Conservation (phyloP, 2,888 invertebrate genomes). For the Stenchaetothrips biformis region DNA sequence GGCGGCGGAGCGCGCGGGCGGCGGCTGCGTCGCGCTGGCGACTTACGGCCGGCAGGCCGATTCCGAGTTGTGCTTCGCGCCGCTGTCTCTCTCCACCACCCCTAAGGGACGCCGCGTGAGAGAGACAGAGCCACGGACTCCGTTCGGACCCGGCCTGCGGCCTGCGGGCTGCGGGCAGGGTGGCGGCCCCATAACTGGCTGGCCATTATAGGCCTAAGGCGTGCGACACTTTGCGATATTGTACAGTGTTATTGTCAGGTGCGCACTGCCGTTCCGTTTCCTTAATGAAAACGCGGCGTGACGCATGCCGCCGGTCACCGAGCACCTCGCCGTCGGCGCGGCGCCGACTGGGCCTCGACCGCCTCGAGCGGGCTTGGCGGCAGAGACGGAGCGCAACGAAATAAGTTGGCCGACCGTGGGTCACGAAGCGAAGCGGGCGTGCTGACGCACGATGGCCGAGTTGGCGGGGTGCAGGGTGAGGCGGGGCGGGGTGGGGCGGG, state of each 20-base stretch:
- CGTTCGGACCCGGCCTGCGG: not conserved
- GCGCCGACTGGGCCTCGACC: not conserved
- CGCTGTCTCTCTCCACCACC: too few species aligned
- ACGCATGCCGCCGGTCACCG: not conserved
- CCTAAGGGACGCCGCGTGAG: not conserved
- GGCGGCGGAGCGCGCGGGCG: too few species aligned
- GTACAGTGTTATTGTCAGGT: not conserved
- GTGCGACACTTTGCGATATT: not conserved
- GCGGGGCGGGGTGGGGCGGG: too few species aligned
- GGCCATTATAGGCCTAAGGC: conserved; percentile 12
- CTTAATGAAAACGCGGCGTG: not conserved
- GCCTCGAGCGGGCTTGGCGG: not conserved
- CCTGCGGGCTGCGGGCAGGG: not conserved
- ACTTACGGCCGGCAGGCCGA: too few species aligned
- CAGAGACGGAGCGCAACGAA: too few species aligned
- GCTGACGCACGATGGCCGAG: too few species aligned
- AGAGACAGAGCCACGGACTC: not conserved
- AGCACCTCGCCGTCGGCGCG: not conserved
- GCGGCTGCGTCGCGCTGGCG: too few species aligned
- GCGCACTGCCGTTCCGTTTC: not conserved
- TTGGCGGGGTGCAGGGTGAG: too few species aligned
- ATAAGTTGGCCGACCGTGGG: too few species aligned
- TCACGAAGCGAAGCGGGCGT: too few species aligned
- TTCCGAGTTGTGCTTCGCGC: too few species aligned
- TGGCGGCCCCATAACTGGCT: not conserved